Evolutionary conservation across 2,797 vertebrate genomes (phyloP).

Genomic region (Microctenopoma stevenorrisi): DNA sequence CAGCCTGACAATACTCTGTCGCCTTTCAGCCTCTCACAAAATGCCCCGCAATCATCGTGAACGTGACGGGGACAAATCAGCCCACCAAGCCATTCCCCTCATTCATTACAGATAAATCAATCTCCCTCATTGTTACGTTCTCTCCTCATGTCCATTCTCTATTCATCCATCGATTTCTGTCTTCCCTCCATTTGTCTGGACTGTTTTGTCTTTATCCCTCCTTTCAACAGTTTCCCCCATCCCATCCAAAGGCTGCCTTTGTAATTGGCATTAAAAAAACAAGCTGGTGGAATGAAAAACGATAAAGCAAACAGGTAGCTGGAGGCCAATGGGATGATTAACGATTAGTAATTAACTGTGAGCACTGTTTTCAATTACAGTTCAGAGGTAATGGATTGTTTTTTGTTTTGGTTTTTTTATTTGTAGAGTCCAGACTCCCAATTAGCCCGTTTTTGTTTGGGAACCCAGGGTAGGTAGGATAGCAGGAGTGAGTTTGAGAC

Average conservation of each 20-base stretch:
- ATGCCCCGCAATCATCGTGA: conserved; percentile 35
- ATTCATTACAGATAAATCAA: conserved; percentile 69
- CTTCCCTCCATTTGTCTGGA: conserved; percentile 44
- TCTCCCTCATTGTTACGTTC: conserved; percentile 59
- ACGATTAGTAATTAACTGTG: conserved; percentile 59
- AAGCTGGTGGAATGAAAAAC: conserved; percentile 43
- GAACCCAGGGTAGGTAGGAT: background rate
- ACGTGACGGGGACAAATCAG: conserved; percentile 51
- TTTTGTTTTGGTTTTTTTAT: conserved; percentile 46
- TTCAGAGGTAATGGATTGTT: conserved; percentile 57
- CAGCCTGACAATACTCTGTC: conserved; percentile 54
- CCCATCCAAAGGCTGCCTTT: conserved; percentile 30
- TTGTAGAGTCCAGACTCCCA: conserved; percentile 48
- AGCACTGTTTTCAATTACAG: conserved; percentile 67
- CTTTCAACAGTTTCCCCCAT: conserved; percentile 24
- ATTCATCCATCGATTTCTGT: conserved; percentile 61
- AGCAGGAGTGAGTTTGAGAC: conserved; percentile 3
- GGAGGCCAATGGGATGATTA: conserved; percentile 52
- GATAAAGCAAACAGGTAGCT: conserved; percentile 28
- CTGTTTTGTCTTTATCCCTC: conserved; percentile 47
- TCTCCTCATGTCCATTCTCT: conserved; percentile 45
- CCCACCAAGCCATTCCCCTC: conserved; percentile 53
- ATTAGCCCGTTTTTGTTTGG: conserved; percentile 60
- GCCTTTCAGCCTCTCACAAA: conserved; percentile 47
- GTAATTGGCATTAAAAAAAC: conserved; percentile 30